Evolutionary conservation across 2,888 invertebrate genomes (phyloP), one percentile per base, ranked within the genome.

Genomic region (Lepidonotus clava): DNA sequence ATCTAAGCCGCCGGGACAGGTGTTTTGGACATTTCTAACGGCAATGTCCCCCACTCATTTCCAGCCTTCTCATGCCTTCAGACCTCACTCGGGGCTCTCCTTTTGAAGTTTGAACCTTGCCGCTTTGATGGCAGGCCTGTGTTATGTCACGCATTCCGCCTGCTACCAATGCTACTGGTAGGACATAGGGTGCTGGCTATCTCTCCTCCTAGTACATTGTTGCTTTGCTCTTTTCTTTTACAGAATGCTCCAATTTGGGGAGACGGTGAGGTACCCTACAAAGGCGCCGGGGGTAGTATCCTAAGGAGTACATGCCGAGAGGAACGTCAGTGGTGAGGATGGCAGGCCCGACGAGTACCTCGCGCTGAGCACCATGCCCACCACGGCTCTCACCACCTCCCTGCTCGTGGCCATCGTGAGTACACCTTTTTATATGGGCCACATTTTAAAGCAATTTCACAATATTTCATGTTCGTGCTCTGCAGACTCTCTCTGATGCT

Each of bases 71-170:
- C 21, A 32, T 24, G 28, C 46, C 21, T 14, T 61, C 61, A 28
- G 28, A 61, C 61, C 61, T n/a, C 61, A 32, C 61, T 61, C 28
- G 11, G 61, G 71, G 71, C 36, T 18, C 34, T 36, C 28, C 36
- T 11, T 71, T 71, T 71, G 71, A 71, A 71, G 71, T 71, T 14
- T 66, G 66, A 66, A 66, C 28, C 24, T 36, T 11, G 38, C 21
- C 34, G 34, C 71, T 71, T 71, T 71, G 71, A 71, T 34, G 71
- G 34, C n/a, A 38, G 6, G 71, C 36, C 71, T 71, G 71, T 18
- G 8, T 71, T 36, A 36, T 71, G 71, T 71, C 71, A 36, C 71
- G 18, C 71, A 34, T 71, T 36, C 71, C 38, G 38, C 1, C 34
- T 14, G 21, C 34, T 8, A 6, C 67, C n/a, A n/a, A n/a, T n/a